Base-by-base conservation (phyloP, 2,113 vertebrate species). In the Pygoscelis antarcticus region DNA sequence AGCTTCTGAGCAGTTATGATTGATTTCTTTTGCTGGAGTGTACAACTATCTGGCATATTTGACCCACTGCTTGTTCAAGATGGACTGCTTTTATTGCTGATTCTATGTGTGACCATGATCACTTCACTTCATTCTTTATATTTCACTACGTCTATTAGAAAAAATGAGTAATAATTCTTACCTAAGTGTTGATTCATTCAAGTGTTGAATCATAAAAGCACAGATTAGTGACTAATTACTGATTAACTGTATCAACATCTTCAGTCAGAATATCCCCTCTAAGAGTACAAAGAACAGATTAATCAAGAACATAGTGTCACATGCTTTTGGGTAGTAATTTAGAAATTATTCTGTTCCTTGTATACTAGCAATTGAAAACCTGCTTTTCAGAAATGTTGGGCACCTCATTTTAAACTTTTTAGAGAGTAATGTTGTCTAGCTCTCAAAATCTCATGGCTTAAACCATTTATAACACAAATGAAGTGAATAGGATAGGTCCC, bases 171-270 rank as follows among this genome's bases (percentile, higher is more conserved):
- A 81, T 40, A 79, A 44, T 51, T 91, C 89, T 93, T 75, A 51
- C 72, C 32, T 75, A 70, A 84, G 57, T 90, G 64, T 90, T 96
- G 93, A 94, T 90, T 94, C 76, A 95, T 78, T 91, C 69, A 94
- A 69, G 75, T 49, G 40, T 52, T 89, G 75, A 93, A 94, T 94
- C 84, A 89, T 79, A 72, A 93, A 95, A 91, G 22, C 52, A 64
- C 3, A 7, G 84, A 72, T 94, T 95, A 95, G 49, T 96, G 61
- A 95, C 80, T 91, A 94, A 95, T 89, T 93, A 85, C 65, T 95
- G 69, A 94, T 84, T 89, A 95, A 95, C 52, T 68, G 20, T 72
- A 79, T 82, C 84, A 94, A 76, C 34, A 72, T 65, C 65, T 95
- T 84, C 57, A 44, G 87, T 72, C 65, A 93, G 89, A 85, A 85